Evolutionary conservation across 2,888 invertebrate genomes (phyloP), one percentile per base, ranked within the genome.

Genomic region (Sabatieria punctata): DNA sequence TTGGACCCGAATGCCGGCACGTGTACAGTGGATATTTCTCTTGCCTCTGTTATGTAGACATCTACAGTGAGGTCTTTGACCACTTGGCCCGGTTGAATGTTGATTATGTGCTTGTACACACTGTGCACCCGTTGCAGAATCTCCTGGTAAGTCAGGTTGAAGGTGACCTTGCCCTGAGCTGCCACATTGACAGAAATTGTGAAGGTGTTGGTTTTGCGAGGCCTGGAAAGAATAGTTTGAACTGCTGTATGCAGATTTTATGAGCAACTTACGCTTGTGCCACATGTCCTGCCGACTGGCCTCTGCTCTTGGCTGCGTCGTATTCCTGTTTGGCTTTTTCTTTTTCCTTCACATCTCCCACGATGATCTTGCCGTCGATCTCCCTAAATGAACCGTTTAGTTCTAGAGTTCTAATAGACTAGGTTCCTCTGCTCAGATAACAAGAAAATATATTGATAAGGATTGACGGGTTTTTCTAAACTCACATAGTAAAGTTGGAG

Each of bases 121-220:
- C 77, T 76, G 50, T 76, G 72, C 46, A 74, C 73, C 2, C 80
- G 71, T 19, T 72, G 65, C 41, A 82, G 63, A 36, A 81, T 58
- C 65, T 81, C 79, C 60, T 81, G 78, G 63, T 82, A 82, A 1
- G 75, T 78, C 52, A 80, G 64, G 57, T 77, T 77, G 64, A 82
- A 82, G 1, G 71, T 68, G 0, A 77, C 78, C 51, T 73, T 74
- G n/a, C 73, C 73, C 47, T 71, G 66, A 0, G 78, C 71, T 51
- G 77, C 78, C 3, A 80, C 71, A 59, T 79, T 79, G 37, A 79
- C 75, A 0, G 75, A 73, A 1, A 80, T 77, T 3, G 74, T 74
- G 63, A 80, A 79, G 54, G 75, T 73, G 60, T 79, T 79, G 0
- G 79, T 43, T 46, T 46, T 30, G n/a, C n/a, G n/a, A n/a, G n/a